Evolutionary conservation across 2,113 vertebrate species (phyloP), one percentile per base, ranked within the genome.

Genomic region (Riparia riparia): DNA sequence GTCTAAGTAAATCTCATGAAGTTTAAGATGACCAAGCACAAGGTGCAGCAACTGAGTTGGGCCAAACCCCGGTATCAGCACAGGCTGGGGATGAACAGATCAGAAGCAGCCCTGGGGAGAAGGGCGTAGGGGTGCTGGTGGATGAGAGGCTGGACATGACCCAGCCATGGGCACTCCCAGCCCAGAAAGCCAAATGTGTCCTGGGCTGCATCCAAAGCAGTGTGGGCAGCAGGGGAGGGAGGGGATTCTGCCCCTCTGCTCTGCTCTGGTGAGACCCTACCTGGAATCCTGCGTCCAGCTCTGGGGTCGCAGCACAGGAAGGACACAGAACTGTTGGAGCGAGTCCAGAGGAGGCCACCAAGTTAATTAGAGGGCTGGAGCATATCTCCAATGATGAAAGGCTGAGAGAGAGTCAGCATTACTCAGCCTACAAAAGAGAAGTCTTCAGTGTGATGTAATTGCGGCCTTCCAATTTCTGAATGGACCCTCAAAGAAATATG

Each of bases 21-120:
- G 17, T 50, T 50, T 42, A 50, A 57, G 3, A 80, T 34, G 17
- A 42, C 14, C 31, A 37, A 57, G 9, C 5, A 1, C 14, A 50
- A 37, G 6, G 5, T 12, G 11, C 34, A 26, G 57, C 34, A 12
- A 3, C 14, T 65, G 42, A 3, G 3, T 5, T 5, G 3, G 10
- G 6, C 7, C 10, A 41, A 31, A 0, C 2, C 2, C 16, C 0
- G 0, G 4, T 31, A 47, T 3, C 34, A 63, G 1, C 9, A 1
- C 10, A 31, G 29, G 5, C 10, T 7, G 26, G 29, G 24, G 12
- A 31, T 79, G 41, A 56, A 1, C 6, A 49, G 16, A 26, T 3
- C 0, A 2, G 20, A 16, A 54, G 10, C n/a, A 87, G 84, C 32
- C 8, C 56, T 25, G n/a, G 0, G 2, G 1, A 63, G 41, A 54